phyloP scores from a whole-genome alignment of 2,113 vertebrate genomes.

The Orcinus orca region DNA sequence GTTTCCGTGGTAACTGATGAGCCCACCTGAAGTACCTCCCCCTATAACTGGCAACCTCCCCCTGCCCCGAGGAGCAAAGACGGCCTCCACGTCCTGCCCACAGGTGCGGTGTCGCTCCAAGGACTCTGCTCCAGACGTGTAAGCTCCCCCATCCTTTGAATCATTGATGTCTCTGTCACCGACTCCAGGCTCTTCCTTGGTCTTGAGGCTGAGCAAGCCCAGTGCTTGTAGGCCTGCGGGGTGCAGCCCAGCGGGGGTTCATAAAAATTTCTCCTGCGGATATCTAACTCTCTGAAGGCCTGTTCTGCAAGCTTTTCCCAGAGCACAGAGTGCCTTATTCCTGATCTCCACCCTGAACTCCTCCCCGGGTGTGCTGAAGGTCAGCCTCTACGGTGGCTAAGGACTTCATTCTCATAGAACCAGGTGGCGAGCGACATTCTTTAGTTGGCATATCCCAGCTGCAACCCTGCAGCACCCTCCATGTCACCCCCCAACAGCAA shows the following conservation, averaged over 20 bases:
- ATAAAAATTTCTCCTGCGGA: neutral
- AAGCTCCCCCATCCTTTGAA: neutral
- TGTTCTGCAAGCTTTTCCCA: neutral
- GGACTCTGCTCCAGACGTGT: neutral
- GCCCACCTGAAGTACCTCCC: neutral
- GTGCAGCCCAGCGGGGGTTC: neutral
- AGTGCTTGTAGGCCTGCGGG: neutral
- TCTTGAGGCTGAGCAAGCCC: neutral
- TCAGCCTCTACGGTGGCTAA: neutral
- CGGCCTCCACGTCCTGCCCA: fast-evolving
- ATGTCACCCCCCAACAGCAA: neutral
- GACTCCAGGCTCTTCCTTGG: neutral
- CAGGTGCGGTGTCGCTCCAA: neutral
- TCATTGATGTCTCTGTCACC: neutral
- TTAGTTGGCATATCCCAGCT: neutral
- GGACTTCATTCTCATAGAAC: neutral
- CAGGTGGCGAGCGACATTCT: neutral
- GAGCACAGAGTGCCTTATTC: neutral
- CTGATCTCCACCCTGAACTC: neutral
- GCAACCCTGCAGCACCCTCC: neutral
- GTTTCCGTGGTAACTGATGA: neutral
- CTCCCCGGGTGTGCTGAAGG: neutral
- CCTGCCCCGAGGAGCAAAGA: neutral
- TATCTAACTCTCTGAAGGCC: neutral
- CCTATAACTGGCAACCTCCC: neutral